Conservation (phyloP, 2,113 vertebrate genomes). For the Peromyscus maniculatus region DNA sequence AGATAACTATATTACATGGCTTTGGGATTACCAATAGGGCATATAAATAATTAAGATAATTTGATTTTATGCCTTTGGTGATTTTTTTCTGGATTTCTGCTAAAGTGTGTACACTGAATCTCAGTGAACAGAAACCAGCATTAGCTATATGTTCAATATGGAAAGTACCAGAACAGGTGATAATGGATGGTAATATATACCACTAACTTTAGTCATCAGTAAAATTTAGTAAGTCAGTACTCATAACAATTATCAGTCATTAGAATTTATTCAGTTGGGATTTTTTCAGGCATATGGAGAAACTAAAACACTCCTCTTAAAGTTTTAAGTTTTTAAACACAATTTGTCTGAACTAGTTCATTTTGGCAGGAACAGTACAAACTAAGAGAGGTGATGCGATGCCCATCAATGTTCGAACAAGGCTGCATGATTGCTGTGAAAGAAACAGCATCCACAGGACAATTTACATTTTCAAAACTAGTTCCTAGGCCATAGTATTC, state of each 20-base stretch:
- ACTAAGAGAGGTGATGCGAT: not conserved
- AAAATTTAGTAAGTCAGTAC: not conserved
- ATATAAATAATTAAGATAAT: conserved; percentile 74
- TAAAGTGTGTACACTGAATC: not conserved
- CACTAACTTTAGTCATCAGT: not conserved
- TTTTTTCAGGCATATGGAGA: not conserved
- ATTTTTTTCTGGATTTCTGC: not conserved
- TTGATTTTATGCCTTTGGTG: conserved; percentile 66
- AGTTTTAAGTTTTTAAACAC: not conserved
- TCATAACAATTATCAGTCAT: not conserved
- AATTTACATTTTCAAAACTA: conserved; percentile 47
- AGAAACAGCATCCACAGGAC: not conserved
- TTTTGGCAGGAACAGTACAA: not conserved
- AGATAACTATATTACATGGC: conserved; percentile 70
- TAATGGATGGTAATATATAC: not conserved
- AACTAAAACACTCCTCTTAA: not conserved
- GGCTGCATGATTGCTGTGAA: not conserved
- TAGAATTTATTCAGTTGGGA: not conserved
- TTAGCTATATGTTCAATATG: not conserved
- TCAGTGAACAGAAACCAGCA: not conserved
- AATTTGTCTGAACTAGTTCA: not conserved
- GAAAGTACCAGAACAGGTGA: not conserved
- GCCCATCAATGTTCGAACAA: not conserved
- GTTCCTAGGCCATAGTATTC: not conserved
- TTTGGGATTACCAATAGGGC: conserved; percentile 70